Evolutionary conservation across 1,140 invertebrate species (phyloP).

Genomic region (Campoletis sonorensis): DNA sequence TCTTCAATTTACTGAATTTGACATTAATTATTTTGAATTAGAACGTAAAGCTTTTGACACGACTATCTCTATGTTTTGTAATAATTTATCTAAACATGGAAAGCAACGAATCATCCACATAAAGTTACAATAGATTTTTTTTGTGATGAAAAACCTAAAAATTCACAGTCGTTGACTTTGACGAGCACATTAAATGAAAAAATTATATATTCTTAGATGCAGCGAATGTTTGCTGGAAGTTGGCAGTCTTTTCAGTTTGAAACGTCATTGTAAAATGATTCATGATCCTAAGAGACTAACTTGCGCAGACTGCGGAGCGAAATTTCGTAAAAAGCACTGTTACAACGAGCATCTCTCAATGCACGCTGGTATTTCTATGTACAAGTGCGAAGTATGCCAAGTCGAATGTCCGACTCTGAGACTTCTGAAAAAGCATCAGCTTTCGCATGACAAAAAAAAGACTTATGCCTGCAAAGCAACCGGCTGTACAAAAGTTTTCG

Average conservation of each 20-base stretch:
- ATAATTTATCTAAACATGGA: background rate
- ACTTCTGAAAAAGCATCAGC: conserved; percentile 51
- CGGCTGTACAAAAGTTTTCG: conserved; percentile 53
- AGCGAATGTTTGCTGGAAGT: conserved; percentile 30
- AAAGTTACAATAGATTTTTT: background rate
- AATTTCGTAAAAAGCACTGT: conserved; percentile 44
- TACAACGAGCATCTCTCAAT: conserved; percentile 39
- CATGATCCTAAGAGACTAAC: conserved; percentile 32
- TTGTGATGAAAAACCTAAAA: background rate
- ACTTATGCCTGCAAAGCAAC: conserved; percentile 50
- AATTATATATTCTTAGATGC: conserved; percentile 27
- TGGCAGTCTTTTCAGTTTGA: conserved; percentile 35
- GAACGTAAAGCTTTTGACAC: too few relatives aligned
- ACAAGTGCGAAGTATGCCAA: conserved; percentile 44
- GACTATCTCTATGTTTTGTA: too few relatives aligned
- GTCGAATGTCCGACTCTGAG: conserved; percentile 7
- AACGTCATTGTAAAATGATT: conserved; percentile 35
- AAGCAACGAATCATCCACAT: background rate
- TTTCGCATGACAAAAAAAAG: conserved; percentile 48
- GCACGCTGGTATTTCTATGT: conserved; percentile 17
- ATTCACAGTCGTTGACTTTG: background rate
- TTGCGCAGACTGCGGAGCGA: conserved; percentile 35
- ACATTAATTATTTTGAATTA: too few relatives aligned
- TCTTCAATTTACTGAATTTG: too few relatives aligned
- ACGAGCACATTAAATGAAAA: background rate